Percentiles rank a stretch among this genome's conserved stretches.
phyloP scores from a whole-genome alignment of 2,113 vertebrate species.

The Saiga tatarica region DNA sequence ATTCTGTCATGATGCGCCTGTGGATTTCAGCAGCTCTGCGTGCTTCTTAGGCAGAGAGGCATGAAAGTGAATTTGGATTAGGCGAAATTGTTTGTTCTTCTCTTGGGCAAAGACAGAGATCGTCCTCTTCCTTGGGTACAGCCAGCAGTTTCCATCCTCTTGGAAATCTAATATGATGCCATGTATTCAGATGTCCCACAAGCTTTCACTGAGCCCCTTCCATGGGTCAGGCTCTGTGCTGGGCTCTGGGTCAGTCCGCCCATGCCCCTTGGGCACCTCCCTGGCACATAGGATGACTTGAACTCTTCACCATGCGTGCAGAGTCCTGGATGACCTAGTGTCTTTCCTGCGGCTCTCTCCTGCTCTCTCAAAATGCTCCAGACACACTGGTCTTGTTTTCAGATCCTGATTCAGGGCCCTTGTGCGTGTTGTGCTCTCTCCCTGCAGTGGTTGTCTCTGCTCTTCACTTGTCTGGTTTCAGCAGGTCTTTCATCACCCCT shows the following conservation, averaged over 20 bases:
- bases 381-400: not conserved
- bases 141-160: not conserved
- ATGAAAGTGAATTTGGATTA: conserved; percentile 55
- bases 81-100: conserved; percentile 14
- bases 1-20: conserved; percentile 41
- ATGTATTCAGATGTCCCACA: not conserved
- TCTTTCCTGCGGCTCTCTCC: not conserved
- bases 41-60: conserved; percentile 46
- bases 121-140: not conserved
- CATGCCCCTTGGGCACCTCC: not conserved
- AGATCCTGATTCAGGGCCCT: not conserved
- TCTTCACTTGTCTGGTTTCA: not conserved
- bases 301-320: not conserved
- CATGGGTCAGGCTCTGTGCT: not conserved
- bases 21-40: not conserved
- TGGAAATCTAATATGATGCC: not conserved
- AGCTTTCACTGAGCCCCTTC: not conserved
- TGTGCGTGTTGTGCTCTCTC: fast-evolving
- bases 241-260: not conserved
- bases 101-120: not conserved
- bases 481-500: not conserved
- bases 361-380: not conserved
- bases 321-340: not conserved
- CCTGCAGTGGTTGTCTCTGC: not conserved
- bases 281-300: not conserved